Evolutionary conservation across 2,797 vertebrate genomes (phyloP), one percentile per base, ranked within the genome.

Genomic region (Gymnocypris eckloni): DNA sequence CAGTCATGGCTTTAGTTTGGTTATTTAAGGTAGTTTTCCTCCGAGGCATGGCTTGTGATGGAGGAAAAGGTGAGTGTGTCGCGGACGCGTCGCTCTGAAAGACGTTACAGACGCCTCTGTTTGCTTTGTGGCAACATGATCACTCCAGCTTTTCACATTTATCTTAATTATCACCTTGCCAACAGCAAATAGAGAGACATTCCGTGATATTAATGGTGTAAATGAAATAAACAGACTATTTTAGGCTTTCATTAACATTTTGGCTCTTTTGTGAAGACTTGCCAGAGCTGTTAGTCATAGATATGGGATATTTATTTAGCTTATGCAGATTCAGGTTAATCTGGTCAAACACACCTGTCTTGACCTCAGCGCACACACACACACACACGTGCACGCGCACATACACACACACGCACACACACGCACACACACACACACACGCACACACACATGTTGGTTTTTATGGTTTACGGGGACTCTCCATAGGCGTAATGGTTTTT

Each of bases 1-100:
- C 33, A 76, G 59, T 69, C 61, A 39, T 25, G 59, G 73, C 6
- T 69, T 39, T 41, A 16, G 88, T 92, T 89, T 89, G 90, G 86
- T 87, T 85, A 90, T 89, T 90, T 92, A 89, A 83, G 91, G 88
- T 89, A 48, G 45, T 87, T 80, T 91, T 89, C 90, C 82, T 66
- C 8, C 56, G 87, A 87, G 86, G 87, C 77, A 43, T 61, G 79
- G 75, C 84, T 83, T 90, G 89, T 85, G 89, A 83, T 66, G 69
- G 28, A 25, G 87, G 82, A 90, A 89, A 90, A 71, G 67, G 71
- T 88, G 84, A 89, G 69, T 76, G 82, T 86, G 85, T 77, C 48
- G 88, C 83, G 77, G 89, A 90, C 6, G 12, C 89, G 85, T 56
- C 81, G 81, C 84, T 61, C 73, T 90, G 79, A 81, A 70, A 73